These are phyloP conservation scores for Lycaon pictus DNA, from an alignment of 2,113 vertebrate genomes.

Conservation along the genomic window DNA sequence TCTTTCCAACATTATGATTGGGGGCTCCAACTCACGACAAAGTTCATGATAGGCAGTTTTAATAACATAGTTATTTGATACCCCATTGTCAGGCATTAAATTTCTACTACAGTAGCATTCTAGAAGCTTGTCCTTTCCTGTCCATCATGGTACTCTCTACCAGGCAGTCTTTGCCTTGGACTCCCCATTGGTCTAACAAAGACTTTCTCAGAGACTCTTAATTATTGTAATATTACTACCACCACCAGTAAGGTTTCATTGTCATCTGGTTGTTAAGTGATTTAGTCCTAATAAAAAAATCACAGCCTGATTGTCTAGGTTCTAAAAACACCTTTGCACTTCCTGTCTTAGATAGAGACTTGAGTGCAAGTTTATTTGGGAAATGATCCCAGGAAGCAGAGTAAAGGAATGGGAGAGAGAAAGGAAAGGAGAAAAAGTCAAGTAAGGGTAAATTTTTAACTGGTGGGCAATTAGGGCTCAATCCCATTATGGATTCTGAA, in stretches of 20 bases:
- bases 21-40: not conserved
- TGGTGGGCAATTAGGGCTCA: not conserved
- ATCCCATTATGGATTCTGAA: not conserved
- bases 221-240: not conserved
- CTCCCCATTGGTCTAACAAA: not conserved
- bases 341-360: not conserved
- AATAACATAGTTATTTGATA: not conserved
- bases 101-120: not conserved
- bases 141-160: not conserved
- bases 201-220: not conserved
- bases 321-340: not conserved
- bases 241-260: not conserved
- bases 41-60: not conserved
- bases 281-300: not conserved
- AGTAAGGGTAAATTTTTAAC: not conserved
- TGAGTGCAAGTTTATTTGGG: not conserved
- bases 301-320: not conserved
- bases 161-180: not conserved
- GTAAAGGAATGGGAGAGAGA: not conserved
- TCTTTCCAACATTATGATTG: not conserved
- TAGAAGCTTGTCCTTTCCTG: not conserved
- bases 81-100: not conserved
- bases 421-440: not conserved
- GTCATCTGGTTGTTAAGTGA: not conserved
- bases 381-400: not conserved